Percentiles rank a stretch among this genome's conserved stretches.
Conservation (phyloP, 2,797 vertebrate species). For the Orientallactaga sibirica region DNA sequence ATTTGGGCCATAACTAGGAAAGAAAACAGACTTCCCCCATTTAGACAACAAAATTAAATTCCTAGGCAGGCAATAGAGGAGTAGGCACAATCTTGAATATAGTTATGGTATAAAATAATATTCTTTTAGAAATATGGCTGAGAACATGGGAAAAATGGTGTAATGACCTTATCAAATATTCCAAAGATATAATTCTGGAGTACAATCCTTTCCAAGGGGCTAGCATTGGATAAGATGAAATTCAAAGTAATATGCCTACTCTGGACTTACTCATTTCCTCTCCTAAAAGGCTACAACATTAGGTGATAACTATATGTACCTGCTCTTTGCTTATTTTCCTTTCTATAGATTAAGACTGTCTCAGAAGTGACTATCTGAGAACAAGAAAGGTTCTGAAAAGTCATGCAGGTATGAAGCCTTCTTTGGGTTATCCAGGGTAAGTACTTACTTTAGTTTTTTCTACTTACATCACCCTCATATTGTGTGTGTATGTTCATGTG, state of each 20-base stretch:
- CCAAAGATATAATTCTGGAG: constrained; percentile 47
- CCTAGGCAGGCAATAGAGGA: constrained; percentile 79
- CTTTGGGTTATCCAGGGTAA: neutral
- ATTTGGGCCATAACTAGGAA: constrained; percentile 85
- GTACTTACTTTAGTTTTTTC: neutral
- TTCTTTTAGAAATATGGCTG: constrained; percentile 71
- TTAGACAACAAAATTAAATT: constrained; percentile 87
- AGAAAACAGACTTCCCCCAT: constrained; percentile 83
- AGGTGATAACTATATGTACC: neutral
- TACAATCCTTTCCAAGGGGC: constrained; percentile 31
- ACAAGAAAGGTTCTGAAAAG: constrained; percentile 37
- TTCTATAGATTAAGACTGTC: neutral
- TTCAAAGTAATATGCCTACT: constrained; percentile 52
- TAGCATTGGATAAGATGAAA: constrained; percentile 44
- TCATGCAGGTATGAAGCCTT: neutral
- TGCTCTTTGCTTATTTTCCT: constrained; percentile 4
- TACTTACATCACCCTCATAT: neutral
- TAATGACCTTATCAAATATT: constrained; percentile 55
- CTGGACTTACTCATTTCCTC: neutral
- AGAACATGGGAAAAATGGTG: constrained; percentile 34
- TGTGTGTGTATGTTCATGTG: no score
- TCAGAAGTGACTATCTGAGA: neutral
- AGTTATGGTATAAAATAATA: constrained; percentile 82
- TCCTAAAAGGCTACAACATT: neutral
- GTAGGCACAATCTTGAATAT: constrained; percentile 78